A percentile compares a stretch with the other conserved stretches of the same genome.
These are phyloP conservation scores for Pogonomyrmex barbatus DNA, from an alignment of 1,140 invertebrate species.

Conservation along the genomic window DNA sequence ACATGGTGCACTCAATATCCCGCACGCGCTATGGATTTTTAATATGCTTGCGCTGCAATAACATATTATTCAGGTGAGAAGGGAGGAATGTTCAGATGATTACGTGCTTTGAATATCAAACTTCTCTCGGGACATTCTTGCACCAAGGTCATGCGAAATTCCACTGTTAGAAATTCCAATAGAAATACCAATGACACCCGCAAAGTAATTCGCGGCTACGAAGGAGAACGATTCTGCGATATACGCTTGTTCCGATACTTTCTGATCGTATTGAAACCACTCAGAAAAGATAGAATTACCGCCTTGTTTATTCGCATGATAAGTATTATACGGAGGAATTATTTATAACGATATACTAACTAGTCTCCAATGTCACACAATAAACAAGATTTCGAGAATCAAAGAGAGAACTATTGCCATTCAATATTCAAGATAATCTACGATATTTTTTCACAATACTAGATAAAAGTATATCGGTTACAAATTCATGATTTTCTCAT, in stretches of 20 bases:
- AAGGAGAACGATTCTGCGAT: constrained; percentile 37
- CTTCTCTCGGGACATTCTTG: constrained; percentile 30
- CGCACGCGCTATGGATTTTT: constrained; percentile 19
- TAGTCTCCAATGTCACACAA: constrained; percentile 27
- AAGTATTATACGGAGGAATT: constrained; percentile 41
- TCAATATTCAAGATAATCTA: background rate
- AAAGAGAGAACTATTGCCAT: constrained; percentile 50
- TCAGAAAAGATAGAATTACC: constrained; percentile 12
- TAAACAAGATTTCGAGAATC: constrained; percentile 12
- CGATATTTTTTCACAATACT: background rate
- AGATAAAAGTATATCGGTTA: background rate
- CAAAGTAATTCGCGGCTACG: constrained; percentile 52
- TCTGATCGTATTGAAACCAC: constrained; percentile 16
- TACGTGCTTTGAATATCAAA: constrained; percentile 54
- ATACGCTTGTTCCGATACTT: constrained; percentile 16
- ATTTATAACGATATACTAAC: constrained; percentile 66
- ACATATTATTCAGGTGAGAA: constrained; percentile 42
- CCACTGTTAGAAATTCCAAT: constrained; percentile 50
- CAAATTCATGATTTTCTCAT: background rate
- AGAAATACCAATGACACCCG: constrained; percentile 54
- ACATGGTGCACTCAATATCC: background rate
- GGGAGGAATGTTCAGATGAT: constrained; percentile 48
- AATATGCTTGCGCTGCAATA: constrained; percentile 37
- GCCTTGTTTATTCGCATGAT: constrained; percentile 45
- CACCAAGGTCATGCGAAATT: constrained; percentile 64